phyloP scores from a whole-genome alignment of 2,113 vertebrate genomes.

The Spilogale gracilis region DNA sequence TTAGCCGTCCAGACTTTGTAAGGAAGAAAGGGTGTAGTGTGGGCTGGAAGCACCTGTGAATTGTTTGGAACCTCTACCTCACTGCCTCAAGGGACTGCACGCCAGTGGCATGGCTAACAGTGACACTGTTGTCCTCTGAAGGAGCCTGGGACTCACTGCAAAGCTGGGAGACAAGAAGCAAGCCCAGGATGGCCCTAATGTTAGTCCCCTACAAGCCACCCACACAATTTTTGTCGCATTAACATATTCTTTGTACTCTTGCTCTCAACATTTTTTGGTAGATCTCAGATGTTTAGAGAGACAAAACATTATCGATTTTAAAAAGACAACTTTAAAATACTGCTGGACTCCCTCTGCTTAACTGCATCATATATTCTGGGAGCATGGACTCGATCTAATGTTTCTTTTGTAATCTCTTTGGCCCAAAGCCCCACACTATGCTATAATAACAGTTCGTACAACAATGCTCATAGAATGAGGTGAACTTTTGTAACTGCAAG shows the following conservation, averaged over 20 bases:
- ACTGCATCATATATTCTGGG: not conserved
- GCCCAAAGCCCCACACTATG: not conserved
- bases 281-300: constrained; percentile 25
- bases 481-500: constrained; percentile 57
- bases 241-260: not conserved
- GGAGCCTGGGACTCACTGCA: not conserved
- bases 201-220: not conserved
- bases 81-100: not conserved
- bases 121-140: not conserved
- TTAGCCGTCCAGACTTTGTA: constrained; percentile 48
- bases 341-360: not conserved
- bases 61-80: not conserved
- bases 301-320: not conserved
- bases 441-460: constrained; percentile 27
- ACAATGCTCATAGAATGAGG: not conserved
- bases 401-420: constrained; percentile 50
- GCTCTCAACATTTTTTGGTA: constrained; percentile 6
- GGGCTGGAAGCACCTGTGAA: not conserved
- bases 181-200: not conserved
- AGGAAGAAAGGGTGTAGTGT: not conserved
- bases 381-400: not conserved
- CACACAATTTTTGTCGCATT: not conserved
- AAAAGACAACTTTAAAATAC: constrained; percentile 20
- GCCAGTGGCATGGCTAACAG: not conserved
- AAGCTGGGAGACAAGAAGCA: not conserved